Conservation (phyloP, 2,113 vertebrate genomes). For the Accipiter cooperii region DNA sequence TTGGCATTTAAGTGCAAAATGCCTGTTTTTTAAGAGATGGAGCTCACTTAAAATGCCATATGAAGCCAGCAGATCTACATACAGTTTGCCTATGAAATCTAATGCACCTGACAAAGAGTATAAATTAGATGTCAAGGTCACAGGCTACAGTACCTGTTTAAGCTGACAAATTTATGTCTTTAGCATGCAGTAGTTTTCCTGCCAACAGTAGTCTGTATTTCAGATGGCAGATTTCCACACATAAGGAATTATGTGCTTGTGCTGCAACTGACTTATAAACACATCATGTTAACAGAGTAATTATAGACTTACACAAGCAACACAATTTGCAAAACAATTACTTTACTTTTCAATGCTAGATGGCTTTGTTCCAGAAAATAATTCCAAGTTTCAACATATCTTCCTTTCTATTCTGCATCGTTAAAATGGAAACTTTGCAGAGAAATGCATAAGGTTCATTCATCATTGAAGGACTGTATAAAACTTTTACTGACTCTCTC, state of each 20-base stretch:
- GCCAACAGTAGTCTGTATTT: slow-evolving; percentile 5
- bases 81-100: neutral
- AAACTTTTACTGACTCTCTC: neutral
- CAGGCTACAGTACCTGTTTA: neutral
- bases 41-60: neutral
- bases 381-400: neutral
- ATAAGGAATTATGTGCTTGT: neutral
- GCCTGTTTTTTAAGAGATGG: neutral
- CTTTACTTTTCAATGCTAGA: neutral
- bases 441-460: neutral
- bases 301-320: neutral
- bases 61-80: neutral
- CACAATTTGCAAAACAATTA: neutral
- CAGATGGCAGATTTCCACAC: neutral
- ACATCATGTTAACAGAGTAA: slow-evolving; percentile 17
- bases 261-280: slow-evolving; percentile 14
- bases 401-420: neutral
- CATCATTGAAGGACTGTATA: neutral
- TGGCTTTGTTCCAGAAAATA: neutral
- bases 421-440: neutral
- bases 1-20: neutral
- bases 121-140: slow-evolving; percentile 21
- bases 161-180: neutral
- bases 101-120: neutral
- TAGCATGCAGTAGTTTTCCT: neutral